Evolutionary conservation across 2,113 vertebrate species (phyloP), one percentile per base, ranked within the genome.

Genomic region (Scatophagus argus): DNA sequence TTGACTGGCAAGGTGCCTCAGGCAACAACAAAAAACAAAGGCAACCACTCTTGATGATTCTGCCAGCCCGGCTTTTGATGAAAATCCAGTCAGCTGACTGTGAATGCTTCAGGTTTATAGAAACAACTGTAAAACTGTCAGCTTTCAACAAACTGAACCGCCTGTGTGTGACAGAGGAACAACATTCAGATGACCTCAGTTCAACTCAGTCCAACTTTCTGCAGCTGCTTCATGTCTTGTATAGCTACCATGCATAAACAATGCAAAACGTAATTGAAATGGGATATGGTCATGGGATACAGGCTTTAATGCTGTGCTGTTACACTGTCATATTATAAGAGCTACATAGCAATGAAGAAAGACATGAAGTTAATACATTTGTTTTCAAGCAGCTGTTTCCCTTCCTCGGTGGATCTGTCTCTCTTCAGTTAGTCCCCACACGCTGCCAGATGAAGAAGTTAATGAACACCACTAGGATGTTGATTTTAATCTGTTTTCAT

Each of bases 1-100:
- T 56, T 38, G 3, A 55, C 55, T 73, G 77, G 19, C 52, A 75
- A 77, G 44, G 58, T 60, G 49, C 61, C 43, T 56, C 41, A 8
- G 31, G 59, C 65, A 54, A 41, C 6, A 10, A 21, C 17, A 39
- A 52, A 54, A 14, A 71, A 29, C 6, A 10, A 27, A 29, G 34
- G 39, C 29, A 58, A 49, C 2, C 49, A 11, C 21, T 64, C 49
- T 36, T 14, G 27, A 21, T 52, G 49, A 9, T 29, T 4, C 54
- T 52, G 60, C 51, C 43, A 60, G 51, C 0, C 25, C 64, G 17
- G 39, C 49, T 65, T 52, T 27, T 73, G 55, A n/a, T 44, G 16
- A 23, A 16, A 32, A 55, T 79, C 16, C 13, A 8, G 10, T 41
- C 34, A 47, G 11, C 23, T n/a, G n/a, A n/a, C n/a, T 2, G 41